Base-by-base conservation (phyloP, 2,113 vertebrate species). In the Ailurus styani region DNA sequence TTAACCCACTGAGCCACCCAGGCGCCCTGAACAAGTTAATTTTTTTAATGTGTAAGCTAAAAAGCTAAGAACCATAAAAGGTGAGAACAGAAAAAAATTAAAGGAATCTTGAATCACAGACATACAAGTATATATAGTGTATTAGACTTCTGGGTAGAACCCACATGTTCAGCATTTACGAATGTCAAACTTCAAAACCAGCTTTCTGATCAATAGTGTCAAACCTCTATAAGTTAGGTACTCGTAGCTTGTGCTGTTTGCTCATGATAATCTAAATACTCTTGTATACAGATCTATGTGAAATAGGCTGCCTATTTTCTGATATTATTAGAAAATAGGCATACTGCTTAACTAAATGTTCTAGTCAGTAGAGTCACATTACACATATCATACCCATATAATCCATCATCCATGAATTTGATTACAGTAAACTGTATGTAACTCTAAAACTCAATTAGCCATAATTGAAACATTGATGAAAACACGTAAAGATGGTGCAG, bases 31-130 rank as follows among this genome's bases (percentile, higher is more conserved):
- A 86, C 29, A 57, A 52, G 45, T 87, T 86, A 55, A 2, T 40
- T 82, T 79, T 92, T 85, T 75, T 40, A 89, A 83, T 18, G 34
- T 73, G 13, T 40, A 73, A 12, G 37, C 21, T 85, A 89, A 45
- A 85, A 83, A 93, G 95, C 27, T 52, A 95, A 82, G 55, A 96
- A 66, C 31, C 45, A 93, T 95, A 75, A 70, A 87, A 85, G 79
- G 17, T 72, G 52, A 60, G 47, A 93, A 62, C 42, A 88, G 9
- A 37, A 87, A 91, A 72, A 23, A 34, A 11, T 23, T 34, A 47
- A 77, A 83, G 27, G 55, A 40, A 45, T 94, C 7, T 93, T 70
- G 64, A 91, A 31, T 85, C n/a, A 14, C 21, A 27, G 57, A 42
- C 75, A 81, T 50, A 68, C 45, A 96, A 54, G 78, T 55, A 57